These are phyloP conservation scores for Microctonus hyperodae DNA, from an alignment of 2,888 invertebrate genomes.

Conservation along the genomic window DNA sequence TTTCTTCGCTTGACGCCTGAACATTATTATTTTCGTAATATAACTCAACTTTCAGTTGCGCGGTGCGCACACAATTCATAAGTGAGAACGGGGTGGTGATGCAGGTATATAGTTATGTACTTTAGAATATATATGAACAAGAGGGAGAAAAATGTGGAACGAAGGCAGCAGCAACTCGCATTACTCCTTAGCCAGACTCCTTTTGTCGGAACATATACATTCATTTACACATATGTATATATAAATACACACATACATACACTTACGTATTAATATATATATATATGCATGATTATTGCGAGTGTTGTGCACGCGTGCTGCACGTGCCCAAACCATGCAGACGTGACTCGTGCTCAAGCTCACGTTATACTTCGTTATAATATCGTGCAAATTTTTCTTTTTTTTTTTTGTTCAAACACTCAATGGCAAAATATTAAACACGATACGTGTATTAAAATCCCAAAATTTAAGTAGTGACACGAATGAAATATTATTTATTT, in stretches of 20 bases:
- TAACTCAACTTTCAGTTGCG: constrained; percentile 34
- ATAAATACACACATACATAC: too few species aligned
- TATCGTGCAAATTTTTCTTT: constrained; percentile 29
- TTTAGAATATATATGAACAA: constrained; percentile 11
- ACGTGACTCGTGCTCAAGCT: constrained; percentile 52
- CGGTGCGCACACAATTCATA: constrained; percentile 3
- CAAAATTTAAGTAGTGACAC: too few species aligned
- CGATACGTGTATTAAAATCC: too few species aligned
- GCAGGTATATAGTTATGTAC: neutral
- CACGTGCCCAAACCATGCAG: constrained; percentile 53
- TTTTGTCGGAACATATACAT: constrained; percentile 49
- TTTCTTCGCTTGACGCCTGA: constrained; percentile 8
- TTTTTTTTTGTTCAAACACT: neutral
- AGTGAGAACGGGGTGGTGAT: constrained; percentile 7
- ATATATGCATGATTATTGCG: constrained; percentile 34
- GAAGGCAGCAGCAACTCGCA: constrained; percentile 18
- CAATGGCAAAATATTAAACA: neutral
- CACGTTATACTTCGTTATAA: constrained; percentile 40
- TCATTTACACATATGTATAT: constrained; percentile 12
- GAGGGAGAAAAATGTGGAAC: constrained; percentile 11
- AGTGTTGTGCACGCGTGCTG: constrained; percentile 54
- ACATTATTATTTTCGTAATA: constrained; percentile 42
- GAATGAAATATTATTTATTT: too few species aligned
- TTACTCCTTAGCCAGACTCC: constrained; percentile 40
- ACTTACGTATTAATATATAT: too few species aligned